Percentiles rank a stretch among this genome's conserved stretches.
Evolutionary conservation across 2,888 invertebrate species (phyloP).

Genomic region (Phlogophora meticulosa): DNA sequence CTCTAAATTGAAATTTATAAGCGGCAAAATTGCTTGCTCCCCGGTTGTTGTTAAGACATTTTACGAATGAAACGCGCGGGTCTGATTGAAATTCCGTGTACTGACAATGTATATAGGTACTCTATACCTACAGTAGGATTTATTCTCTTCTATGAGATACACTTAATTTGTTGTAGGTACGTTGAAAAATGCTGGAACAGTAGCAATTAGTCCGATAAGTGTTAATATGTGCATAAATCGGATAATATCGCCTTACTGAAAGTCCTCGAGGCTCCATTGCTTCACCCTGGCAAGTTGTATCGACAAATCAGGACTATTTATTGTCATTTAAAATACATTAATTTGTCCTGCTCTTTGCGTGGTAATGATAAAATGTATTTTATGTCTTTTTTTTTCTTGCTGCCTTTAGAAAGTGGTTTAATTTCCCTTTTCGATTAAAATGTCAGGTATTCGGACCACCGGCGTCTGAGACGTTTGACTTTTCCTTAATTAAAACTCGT

Average conservation of each 20-base stretch:
- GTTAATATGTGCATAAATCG: constrained; percentile 82
- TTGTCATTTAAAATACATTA: constrained; percentile 58
- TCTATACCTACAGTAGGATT: constrained; percentile 84
- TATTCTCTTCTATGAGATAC: constrained; percentile 84
- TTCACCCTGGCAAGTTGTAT: constrained; percentile 46
- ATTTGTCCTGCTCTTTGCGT: constrained; percentile 55
- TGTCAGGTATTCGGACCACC: constrained; percentile 53
- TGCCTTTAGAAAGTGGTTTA: constrained; percentile 51
- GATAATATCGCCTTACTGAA: constrained; percentile 72
- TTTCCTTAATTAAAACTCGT: constrained; percentile 28
- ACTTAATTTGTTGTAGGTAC: constrained; percentile 80
- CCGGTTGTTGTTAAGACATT: constrained; percentile 57
- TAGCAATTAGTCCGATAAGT: constrained; percentile 87
- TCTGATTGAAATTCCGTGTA: constrained; percentile 91
- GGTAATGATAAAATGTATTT: constrained; percentile 54
- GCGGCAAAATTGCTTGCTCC: constrained; percentile 48
- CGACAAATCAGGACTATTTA: constrained; percentile 60
- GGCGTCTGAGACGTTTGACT: constrained; percentile 23
- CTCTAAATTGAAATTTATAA: constrained; percentile 43
- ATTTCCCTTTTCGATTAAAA: constrained; percentile 53
- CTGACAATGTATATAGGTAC: constrained; percentile 85
- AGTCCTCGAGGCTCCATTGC: constrained; percentile 38
- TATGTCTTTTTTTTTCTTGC: constrained; percentile 19
- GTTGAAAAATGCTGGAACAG: constrained; percentile 82
- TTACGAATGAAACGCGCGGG: constrained; percentile 35